Evolutionary conservation across 2,113 vertebrate genomes (phyloP).

Genomic region (Triplophysa siluroides): DNA sequence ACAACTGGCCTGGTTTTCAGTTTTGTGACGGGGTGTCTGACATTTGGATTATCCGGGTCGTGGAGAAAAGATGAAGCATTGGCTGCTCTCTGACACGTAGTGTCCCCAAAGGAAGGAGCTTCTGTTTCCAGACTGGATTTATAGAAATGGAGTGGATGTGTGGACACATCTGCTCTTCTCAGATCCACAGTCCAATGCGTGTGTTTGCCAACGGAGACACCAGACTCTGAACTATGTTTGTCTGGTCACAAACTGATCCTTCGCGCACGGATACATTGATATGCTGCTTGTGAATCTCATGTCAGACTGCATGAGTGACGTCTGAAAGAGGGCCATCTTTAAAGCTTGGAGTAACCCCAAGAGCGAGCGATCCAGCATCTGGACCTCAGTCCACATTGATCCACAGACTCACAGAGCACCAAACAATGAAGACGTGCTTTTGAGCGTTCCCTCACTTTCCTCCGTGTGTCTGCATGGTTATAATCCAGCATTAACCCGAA

Average conservation of each 20-base stretch:
- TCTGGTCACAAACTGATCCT: constrained; percentile 27
- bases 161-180: not conserved
- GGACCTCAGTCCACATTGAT: not conserved
- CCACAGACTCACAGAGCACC: not conserved
- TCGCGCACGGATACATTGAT: constrained; percentile 27
- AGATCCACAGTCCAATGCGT: not conserved
- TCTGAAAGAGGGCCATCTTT: not conserved
- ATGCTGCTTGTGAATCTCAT: constrained; percentile 52
- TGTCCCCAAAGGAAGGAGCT: not conserved
- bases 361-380: not conserved
- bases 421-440: not conserved
- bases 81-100: not conserved
- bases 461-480: constrained; percentile 49
- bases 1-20: not conserved
- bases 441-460: constrained; percentile 23
- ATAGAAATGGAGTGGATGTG: not conserved
- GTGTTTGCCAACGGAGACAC: constrained; percentile 15
- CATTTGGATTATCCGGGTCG: not conserved
- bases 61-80: not conserved
- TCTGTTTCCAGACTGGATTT: not conserved
- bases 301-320: constrained; percentile 39
- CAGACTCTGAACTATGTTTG: constrained; percentile 17
- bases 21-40: not conserved
- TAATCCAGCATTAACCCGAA: constrained; percentile 49
- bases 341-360: not conserved